A percentile compares a stretch with the other conserved stretches of the same genome.
Conservation (phyloP, 1,140 invertebrate species). For the Drosophila pandora region DNA sequence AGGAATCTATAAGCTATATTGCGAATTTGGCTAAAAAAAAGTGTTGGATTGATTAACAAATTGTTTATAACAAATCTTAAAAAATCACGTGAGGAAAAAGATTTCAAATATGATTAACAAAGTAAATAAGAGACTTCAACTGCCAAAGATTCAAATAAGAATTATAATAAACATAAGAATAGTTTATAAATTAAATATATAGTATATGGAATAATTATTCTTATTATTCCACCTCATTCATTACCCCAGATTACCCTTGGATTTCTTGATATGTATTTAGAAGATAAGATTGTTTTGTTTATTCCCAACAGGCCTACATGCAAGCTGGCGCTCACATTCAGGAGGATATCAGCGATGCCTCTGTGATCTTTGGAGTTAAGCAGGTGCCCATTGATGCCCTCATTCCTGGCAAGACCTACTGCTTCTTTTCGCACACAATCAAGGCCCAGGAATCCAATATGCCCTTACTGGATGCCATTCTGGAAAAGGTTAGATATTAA, state of each 20-base stretch:
- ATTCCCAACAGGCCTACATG: constrained; percentile 89
- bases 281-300: constrained; percentile 10
- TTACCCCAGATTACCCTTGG: constrained; percentile 1
- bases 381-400: constrained; percentile 97
- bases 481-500: constrained; percentile 90
- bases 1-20: constrained; percentile 23
- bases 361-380: constrained; percentile 98
- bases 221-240: background rate
- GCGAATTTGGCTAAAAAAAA: constrained; percentile 26
- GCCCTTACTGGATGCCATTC: constrained; percentile 97
- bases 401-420: constrained; percentile 98
- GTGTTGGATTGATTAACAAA: constrained; percentile 30
- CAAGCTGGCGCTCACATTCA: constrained; percentile 95
- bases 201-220: background rate
- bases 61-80: background rate
- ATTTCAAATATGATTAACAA: background rate
- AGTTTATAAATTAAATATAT: too few relatives aligned
- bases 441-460: constrained; percentile 99
- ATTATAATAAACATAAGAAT: too few relatives aligned
- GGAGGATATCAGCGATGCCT: constrained; percentile 98
- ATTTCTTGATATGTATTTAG: background rate
- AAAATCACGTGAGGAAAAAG: constrained; percentile 30
- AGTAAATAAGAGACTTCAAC: too few relatives aligned
- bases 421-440: constrained; percentile 99
- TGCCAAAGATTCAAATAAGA: too few relatives aligned